A percentile compares a stretch with the other conserved stretches of the same genome.
These are phyloP conservation scores for Pygocentrus nattereri DNA, from an alignment of 2,797 vertebrate species.

Conservation along the genomic window DNA sequence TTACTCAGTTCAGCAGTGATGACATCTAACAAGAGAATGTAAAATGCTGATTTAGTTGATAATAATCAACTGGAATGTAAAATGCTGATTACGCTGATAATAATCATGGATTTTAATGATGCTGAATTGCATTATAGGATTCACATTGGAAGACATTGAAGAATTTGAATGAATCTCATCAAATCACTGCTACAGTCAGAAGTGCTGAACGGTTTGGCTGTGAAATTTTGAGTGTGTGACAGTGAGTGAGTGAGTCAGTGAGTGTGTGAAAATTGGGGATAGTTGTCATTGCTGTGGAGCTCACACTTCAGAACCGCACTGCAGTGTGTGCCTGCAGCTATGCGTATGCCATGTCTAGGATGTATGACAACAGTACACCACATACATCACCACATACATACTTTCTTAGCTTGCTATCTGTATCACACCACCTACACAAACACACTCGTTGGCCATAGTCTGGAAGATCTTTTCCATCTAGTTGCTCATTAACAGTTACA, in stretches of 20 bases:
- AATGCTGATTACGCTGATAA: background rate
- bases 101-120: background rate
- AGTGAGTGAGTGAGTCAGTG: conserved; percentile 10
- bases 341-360: background rate
- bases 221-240: background rate
- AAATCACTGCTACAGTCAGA: conserved; percentile 3
- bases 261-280: background rate
- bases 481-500: conserved; percentile 22
- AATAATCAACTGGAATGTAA: background rate
- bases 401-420: background rate
- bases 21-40: background rate
- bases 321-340: conserved; percentile 11
- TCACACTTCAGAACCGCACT: conserved; percentile 10
- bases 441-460: background rate
- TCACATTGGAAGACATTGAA: background rate
- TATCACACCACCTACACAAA: conserved; percentile 33
- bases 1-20: background rate
- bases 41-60: background rate
- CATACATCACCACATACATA: conserved; percentile 7
- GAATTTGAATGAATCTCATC: background rate
- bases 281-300: conserved; percentile 2
- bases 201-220: conserved; percentile 1
- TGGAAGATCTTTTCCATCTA: background rate
- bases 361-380: conserved; percentile 15
- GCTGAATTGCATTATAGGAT: background rate